Base-by-base conservation (phyloP, 2,888 invertebrate genomes). In the Nineta flava region DNA sequence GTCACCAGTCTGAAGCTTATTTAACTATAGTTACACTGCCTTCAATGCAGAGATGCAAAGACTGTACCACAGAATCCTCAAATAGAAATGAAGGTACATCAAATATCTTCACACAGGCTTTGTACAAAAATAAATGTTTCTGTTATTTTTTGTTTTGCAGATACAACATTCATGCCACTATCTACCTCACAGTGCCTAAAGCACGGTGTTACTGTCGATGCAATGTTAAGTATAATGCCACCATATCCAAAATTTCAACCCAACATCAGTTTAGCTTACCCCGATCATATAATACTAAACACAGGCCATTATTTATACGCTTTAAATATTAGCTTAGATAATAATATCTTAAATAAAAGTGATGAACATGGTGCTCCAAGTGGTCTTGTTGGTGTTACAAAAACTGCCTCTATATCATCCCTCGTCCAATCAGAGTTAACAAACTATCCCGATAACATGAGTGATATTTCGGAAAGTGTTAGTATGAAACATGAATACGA, bases 201-300 rank as follows among this genome's bases (percentile, higher is more conserved):
- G 61, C 94, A 95, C 65, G 90, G 92, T 61, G 81, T 92, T 57
- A 90, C 92, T 45, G 80, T 94, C 55, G 93, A 95, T 67, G 90
- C 91, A 57, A 87, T 87, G 62, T 91, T 92, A 65, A 87, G 88
- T 62, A 82, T 90, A 57, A 85, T 87, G n/a, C 81, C 85, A 43
- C 87, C 90, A 47, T 85, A 83, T 58, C 90, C 87, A 21, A 53
- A 52, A 12, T 67, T 67, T 53, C 62, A 67, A 53, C 67, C 68
- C 3, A 56, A 62, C 50, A 60, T 66, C 49, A 66, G 66, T 44
- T 53, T 68, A 44, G 65, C 66, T 9, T 68, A 61, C 55, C 67
- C 67, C 9, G 64, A 67, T 52, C 63, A 67, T 55, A 55, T 68
- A 53, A 65, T 68, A 12, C 63, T 68, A 48, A 67, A 67, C 53